These are phyloP conservation scores for Myathropa florea DNA, from an alignment of 2,888 invertebrate species.

Conservation along the genomic window DNA sequence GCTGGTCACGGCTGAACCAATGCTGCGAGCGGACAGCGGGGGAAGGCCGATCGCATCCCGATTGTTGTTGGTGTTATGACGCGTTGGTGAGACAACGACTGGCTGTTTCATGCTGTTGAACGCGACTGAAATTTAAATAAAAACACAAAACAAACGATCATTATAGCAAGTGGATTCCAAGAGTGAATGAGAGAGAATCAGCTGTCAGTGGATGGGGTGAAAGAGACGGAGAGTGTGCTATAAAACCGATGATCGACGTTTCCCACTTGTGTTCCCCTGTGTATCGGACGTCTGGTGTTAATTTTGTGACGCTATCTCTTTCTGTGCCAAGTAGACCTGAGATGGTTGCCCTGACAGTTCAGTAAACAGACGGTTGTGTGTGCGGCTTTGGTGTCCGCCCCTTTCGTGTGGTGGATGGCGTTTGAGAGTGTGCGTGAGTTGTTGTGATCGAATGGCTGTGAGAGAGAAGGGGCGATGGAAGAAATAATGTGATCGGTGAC, in stretches of 20 bases:
- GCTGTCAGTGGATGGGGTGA: background rate
- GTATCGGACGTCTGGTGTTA: background rate
- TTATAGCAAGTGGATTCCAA: constrained; percentile 53
- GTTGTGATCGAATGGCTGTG: background rate
- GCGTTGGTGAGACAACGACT: constrained; percentile 51
- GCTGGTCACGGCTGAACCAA: background rate
- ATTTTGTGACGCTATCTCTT: background rate
- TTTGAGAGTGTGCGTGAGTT: background rate
- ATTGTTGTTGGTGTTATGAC: constrained; percentile 36
- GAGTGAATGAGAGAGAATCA: background rate
- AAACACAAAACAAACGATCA: constrained; percentile 28
- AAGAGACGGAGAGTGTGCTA: constrained; percentile 22
- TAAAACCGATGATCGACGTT: constrained; percentile 22
- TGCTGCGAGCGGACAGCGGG: background rate
- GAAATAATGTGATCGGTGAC: constrained; percentile 16
- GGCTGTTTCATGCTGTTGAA: constrained; percentile 61
- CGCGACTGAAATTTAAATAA: constrained; percentile 52
- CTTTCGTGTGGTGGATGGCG: constrained; percentile 1
- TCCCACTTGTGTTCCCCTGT: constrained; percentile 26
- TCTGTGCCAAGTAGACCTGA: background rate
- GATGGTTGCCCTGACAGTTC: background rate
- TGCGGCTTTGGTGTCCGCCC: constrained; percentile 36
- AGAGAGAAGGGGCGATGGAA: constrained; percentile 9
- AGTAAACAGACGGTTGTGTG: background rate
- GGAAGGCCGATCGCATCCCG: constrained; percentile 10